These are phyloP conservation scores for Callyntrura guangdongensis DNA, from an alignment of 2,888 invertebrate genomes.

Conservation along the genomic window DNA sequence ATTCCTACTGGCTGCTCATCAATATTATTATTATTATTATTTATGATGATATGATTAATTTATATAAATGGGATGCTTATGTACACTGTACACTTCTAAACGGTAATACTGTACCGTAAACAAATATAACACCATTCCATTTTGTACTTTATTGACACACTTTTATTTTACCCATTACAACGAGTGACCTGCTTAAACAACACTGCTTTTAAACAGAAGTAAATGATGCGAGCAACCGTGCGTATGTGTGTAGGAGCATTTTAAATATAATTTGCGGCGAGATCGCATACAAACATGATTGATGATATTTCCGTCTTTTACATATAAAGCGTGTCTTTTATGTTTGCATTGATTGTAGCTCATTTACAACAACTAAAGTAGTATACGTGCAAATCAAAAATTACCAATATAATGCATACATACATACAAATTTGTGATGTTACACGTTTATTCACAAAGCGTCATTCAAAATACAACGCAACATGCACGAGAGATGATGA, in stretches of 20 bases:
- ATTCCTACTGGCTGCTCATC: neutral
- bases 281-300: conserved; percentile 63
- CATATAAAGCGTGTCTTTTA: conserved; percentile 11
- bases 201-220: conserved; percentile 6
- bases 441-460: conserved; percentile 17
- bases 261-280: conserved; percentile 46
- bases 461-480: conserved; percentile 15
- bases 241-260: conserved; percentile 24
- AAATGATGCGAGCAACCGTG: neutral
- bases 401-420: conserved; percentile 39
- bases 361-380: neutral
- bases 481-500: conserved; percentile 27
- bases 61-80: conserved; percentile 41
- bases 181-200: conserved; percentile 74
- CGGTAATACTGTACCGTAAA: neutral
- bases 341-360: conserved; percentile 3
- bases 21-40: conserved; percentile 45
- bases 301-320: conserved; percentile 77
- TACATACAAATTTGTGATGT: neutral
- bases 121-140: conserved; percentile 50
- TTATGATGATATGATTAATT: conserved; percentile 15
- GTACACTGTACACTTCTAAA: conserved; percentile 2
- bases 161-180: conserved; percentile 69
- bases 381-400: conserved; percentile 41
- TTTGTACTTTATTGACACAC: conserved; percentile 75